Conservation (phyloP, 2,113 vertebrate species). For the Ciconia maguari region DNA sequence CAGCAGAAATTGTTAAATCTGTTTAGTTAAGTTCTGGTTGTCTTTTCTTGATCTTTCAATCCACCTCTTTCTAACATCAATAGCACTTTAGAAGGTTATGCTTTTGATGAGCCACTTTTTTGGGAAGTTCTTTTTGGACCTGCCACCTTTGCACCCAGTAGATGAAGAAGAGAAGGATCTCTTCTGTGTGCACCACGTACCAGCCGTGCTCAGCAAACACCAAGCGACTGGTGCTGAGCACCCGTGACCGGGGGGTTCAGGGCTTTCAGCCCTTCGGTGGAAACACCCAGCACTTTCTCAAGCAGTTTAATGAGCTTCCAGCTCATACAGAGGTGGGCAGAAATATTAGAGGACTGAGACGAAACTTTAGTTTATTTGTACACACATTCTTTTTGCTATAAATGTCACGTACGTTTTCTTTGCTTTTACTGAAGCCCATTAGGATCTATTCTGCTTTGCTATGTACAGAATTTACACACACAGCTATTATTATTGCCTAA, state of each 20-base stretch:
- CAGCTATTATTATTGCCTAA: conserved; percentile 47
- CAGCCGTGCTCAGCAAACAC: background rate
- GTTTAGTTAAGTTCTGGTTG: background rate
- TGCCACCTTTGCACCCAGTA: background rate
- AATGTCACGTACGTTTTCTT: background rate
- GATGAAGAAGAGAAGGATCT: no score
- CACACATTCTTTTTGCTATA: background rate
- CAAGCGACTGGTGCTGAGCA: background rate
- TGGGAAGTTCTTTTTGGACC: background rate
- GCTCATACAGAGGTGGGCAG: background rate
- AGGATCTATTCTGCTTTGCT: conserved; percentile 38
- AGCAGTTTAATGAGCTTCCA: background rate
- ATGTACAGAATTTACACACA: conserved; percentile 31
- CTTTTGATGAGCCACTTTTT: background rate
- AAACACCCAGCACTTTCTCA: background rate
- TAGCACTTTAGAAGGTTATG: background rate
- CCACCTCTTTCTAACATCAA: background rate
- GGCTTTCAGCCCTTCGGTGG: background rate
- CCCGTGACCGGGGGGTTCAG: accelerated
- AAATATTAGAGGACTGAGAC: background rate
- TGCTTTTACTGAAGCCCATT: background rate
- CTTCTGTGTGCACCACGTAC: accelerated
- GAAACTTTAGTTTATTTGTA: background rate
- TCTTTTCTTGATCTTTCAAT: background rate
- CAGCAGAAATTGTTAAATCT: conserved; percentile 34